Conservation (phyloP, 2,888 invertebrate species). For the Cylindroiulus punctatus region DNA sequence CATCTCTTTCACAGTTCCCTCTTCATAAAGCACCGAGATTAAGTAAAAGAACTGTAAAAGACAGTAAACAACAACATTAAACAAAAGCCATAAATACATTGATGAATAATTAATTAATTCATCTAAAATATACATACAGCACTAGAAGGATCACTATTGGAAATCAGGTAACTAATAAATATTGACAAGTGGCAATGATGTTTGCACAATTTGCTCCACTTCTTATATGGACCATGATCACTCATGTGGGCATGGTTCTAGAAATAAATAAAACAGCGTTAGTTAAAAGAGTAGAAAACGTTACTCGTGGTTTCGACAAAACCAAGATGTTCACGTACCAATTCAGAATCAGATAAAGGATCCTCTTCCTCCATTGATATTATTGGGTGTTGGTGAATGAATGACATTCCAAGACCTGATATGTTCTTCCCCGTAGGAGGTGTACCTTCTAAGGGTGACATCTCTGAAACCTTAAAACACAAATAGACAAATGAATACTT, state of each 20-base stretch:
- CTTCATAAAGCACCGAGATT: conserved; percentile 89
- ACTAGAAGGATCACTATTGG: conserved; percentile 83
- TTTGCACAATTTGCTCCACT: conserved; percentile 81
- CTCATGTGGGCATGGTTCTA: conserved; percentile 66
- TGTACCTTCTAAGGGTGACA: conserved; percentile 64
- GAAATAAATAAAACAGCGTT: not conserved
- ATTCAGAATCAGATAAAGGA: conserved; percentile 82
- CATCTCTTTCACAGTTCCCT: conserved; percentile 87
- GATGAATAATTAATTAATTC: too few species aligned
- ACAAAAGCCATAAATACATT: too few species aligned
- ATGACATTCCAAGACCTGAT: conserved; percentile 53
- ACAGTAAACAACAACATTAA: conserved; percentile 52
- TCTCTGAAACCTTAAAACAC: conserved; percentile 61
- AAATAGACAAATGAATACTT: conserved; percentile 15
- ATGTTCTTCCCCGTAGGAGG: conserved; percentile 37
- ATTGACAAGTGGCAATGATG: conserved; percentile 93
- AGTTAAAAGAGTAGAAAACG: not conserved
- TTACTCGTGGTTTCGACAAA: too few species aligned
- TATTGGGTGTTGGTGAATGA: conserved; percentile 68
- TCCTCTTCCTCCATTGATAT: conserved; percentile 93
- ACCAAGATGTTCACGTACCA: conserved; percentile 72
- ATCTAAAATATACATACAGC: conserved; percentile 68
- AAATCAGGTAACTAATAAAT: conserved; percentile 89
- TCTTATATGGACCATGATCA: conserved; percentile 89
- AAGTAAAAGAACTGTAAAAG: conserved; percentile 80